These are phyloP conservation scores for Crenichthys baileyi DNA, from an alignment of 2,797 vertebrate genomes.

Conservation along the genomic window DNA sequence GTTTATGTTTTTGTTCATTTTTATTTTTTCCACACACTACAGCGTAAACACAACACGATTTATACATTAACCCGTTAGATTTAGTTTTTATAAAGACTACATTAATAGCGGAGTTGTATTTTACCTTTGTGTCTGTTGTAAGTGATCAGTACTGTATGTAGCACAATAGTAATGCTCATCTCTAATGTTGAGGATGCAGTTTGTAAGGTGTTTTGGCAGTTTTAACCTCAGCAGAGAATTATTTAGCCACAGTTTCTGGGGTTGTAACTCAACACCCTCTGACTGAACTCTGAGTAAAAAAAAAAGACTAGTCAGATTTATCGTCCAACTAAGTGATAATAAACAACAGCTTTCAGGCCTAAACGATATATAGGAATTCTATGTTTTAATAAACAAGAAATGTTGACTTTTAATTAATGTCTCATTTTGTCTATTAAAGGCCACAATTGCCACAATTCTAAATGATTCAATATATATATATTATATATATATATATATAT, in stretches of 20 bases:
- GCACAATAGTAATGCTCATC: constrained; percentile 72
- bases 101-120: constrained; percentile 65
- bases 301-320: neutral
- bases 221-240: constrained; percentile 11
- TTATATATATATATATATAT: no score
- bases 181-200: constrained; percentile 60
- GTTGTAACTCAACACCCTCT: neutral
- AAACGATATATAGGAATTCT: neutral
- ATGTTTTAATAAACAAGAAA: neutral
- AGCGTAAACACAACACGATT: constrained; percentile 60
- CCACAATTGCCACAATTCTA: neutral
- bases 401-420: neutral
- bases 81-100: constrained; percentile 71
- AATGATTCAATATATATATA: no score
- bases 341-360: neutral
- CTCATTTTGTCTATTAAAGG: neutral
- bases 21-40: constrained; percentile 66
- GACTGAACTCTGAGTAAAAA: neutral
- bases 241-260: constrained; percentile 26
- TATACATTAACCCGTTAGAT: constrained; percentile 66
- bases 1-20: constrained; percentile 61
- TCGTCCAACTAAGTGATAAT: constrained; percentile 1
- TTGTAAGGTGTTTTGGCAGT: constrained; percentile 50
- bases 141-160: constrained; percentile 76
- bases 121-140: constrained; percentile 69